phyloP scores from a whole-genome alignment of 1,140 invertebrate species.

The Musca vetustissima region DNA sequence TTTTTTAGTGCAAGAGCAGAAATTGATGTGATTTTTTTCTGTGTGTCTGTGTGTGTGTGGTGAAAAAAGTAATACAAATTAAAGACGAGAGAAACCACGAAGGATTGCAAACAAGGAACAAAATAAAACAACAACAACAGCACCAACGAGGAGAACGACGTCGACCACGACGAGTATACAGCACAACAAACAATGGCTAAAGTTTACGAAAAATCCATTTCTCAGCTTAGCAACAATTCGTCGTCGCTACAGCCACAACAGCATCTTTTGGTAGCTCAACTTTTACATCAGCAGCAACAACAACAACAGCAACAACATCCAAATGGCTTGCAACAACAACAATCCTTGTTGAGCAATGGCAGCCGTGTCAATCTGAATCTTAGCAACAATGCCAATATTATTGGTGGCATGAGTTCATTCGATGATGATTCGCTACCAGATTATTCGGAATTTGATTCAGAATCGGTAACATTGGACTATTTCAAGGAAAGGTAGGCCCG shows the following conservation, averaged over 20 bases:
- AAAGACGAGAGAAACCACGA: background rate
- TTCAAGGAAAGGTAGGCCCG: constrained; percentile 57
- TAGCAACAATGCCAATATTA: constrained; percentile 38
- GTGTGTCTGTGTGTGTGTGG: no score
- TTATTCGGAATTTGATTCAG: constrained; percentile 63
- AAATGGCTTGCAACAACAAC: constrained; percentile 30
- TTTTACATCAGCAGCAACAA: constrained; percentile 5
- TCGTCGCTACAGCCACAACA: background rate
- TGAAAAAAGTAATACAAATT: no score
- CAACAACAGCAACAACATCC: constrained; percentile 12
- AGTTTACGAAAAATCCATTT: constrained; percentile 21
- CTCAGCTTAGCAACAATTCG: constrained; percentile 22
- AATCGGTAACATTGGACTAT: constrained; percentile 59
- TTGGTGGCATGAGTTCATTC: constrained; percentile 58
- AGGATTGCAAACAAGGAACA: background rate
- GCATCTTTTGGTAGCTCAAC: background rate
- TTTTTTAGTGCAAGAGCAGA: no score
- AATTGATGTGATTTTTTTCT: no score
- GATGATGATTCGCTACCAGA: constrained; percentile 60
- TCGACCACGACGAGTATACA: no score
- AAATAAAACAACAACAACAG: background rate
- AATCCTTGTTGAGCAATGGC: constrained; percentile 39
- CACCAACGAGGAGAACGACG: no score
- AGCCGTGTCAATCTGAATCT: constrained; percentile 33
- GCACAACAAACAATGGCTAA: constrained; percentile 13